Evolutionary conservation across 2,113 vertebrate species (phyloP), one percentile per base, ranked within the genome.

Genomic region (Tetrax tetrax): DNA sequence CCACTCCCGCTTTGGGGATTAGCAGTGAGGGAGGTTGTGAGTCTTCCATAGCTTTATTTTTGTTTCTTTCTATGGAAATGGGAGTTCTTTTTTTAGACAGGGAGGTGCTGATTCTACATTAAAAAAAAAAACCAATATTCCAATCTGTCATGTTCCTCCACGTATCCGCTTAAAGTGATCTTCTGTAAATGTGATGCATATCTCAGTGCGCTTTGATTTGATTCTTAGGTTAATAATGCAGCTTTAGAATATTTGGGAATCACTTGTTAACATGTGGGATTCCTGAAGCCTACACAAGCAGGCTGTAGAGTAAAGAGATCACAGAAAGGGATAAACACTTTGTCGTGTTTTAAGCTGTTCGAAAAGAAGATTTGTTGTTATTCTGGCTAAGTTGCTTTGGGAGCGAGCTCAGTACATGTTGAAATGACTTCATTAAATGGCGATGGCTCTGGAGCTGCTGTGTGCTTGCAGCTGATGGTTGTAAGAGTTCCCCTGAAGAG

Each of bases 281-380:
- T 86, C 90, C 86, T 79, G 64, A 83, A 77, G 76, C 90, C 90
- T 90, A 51, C 41, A 33, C 64, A 83, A 78, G 69, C 56, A 77
- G 76, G 33, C 71, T 92, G 10, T 7, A 60, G 60, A 89, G 43
- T 70, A 84, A 92, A 87, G 71, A 82, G 86, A 95, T 94, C 74
- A 96, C 74, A 94, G 90, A 80, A 89, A 87, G 74, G 56, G 65
- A 92, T 93, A 94, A 92, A 95, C 56, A 87, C 60, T 87, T 93
- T 7, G 60, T 66, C 53, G 54, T 86, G 63, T 91, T 96, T 87
- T 95, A 96, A 95, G 94, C 90, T 51, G 80, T 82, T 93, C 43
- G 56, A 69, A 97, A 96, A 93, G 87, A 83, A 84, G 90, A 92
- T 97, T 93, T 92, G 54, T 25, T 89, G 95, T 97, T 96, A 84